A percentile compares a stretch with the other conserved stretches of the same genome.
These are phyloP conservation scores for Ganaspis brasiliensis DNA, from an alignment of 2,888 invertebrate genomes.

Conservation along the genomic window DNA sequence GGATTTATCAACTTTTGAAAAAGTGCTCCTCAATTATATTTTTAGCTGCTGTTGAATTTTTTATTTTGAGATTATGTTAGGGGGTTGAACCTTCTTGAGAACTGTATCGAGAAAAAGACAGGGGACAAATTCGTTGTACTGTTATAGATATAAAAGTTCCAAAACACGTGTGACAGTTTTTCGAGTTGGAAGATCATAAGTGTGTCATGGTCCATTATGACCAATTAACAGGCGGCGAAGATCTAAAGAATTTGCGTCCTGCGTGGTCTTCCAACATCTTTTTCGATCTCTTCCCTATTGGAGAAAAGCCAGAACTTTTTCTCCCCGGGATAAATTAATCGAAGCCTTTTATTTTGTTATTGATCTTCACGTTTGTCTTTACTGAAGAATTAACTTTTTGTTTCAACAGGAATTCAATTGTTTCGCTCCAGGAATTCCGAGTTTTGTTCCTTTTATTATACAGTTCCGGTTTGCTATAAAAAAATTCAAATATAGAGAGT, in stretches of 20 bases:
- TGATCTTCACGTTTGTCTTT: background rate
- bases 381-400: conserved; percentile 3
- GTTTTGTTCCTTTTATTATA: background rate
- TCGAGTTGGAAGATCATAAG: conserved; percentile 66
- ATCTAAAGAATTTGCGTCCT: conserved; percentile 60
- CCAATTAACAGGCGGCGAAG: conserved; percentile 73
- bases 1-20: too few relatives aligned
- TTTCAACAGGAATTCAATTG: background rate
- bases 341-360: background rate
- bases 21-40: too few relatives aligned
- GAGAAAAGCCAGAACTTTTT: conserved; percentile 29
- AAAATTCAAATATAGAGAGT: background rate
- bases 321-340: background rate
- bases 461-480: background rate
- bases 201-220: conserved; percentile 74
- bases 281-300: background rate
- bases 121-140: background rate
- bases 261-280: conserved; percentile 30
- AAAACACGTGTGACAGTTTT: conserved; percentile 62
- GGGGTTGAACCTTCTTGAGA: too few relatives aligned
- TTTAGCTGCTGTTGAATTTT: too few relatives aligned
- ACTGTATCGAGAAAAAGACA: background rate
- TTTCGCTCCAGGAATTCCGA: background rate
- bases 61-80: too few relatives aligned
- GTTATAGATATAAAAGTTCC: conserved; percentile 39